phyloP scores from a whole-genome alignment of 2,888 invertebrate genomes.

The Phlogophora meticulosa region DNA sequence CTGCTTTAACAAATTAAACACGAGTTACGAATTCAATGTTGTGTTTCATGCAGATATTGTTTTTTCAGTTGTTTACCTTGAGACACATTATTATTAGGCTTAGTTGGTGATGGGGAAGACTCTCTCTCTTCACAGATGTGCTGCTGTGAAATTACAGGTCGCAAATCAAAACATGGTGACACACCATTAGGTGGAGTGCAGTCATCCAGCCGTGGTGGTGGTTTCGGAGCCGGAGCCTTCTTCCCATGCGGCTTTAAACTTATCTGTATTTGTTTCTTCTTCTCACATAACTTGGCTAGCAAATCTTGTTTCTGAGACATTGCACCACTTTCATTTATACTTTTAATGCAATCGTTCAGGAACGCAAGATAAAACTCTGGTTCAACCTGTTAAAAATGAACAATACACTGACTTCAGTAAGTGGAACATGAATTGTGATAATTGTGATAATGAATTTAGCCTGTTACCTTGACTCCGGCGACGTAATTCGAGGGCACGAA shows the following conservation, averaged over 20 bases:
- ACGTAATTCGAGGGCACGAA: conserved; percentile 97
- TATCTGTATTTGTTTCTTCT: conserved; percentile 91
- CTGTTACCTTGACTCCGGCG: conserved; percentile 93
- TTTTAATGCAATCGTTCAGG: conserved; percentile 93
- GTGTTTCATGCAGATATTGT: conserved; percentile 43
- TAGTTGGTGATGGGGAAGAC: conserved; percentile 77
- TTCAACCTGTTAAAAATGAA: conserved; percentile 89
- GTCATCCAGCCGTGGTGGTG: conserved; percentile 85
- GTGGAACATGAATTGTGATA: conserved; percentile 48
- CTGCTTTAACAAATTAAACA: neutral
- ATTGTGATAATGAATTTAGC: conserved; percentile 58
- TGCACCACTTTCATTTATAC: conserved; percentile 84
- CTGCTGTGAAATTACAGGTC: conserved; percentile 88
- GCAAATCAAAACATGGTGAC: conserved; percentile 86
- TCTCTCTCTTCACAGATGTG: conserved; percentile 85
- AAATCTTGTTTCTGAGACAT: conserved; percentile 92
- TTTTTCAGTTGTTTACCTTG: conserved; percentile 73
- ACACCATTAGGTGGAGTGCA: conserved; percentile 87
- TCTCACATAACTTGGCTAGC: conserved; percentile 92
- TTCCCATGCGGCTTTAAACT: conserved; percentile 79
- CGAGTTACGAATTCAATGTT: conserved; percentile 14
- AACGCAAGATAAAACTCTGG: conserved; percentile 94
- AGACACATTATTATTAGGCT: conserved; percentile 70
- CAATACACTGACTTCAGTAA: conserved; percentile 46
- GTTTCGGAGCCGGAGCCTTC: conserved; percentile 86